Evolutionary conservation across 2,888 invertebrate species (phyloP).

Genomic region (Clunio marinus): DNA sequence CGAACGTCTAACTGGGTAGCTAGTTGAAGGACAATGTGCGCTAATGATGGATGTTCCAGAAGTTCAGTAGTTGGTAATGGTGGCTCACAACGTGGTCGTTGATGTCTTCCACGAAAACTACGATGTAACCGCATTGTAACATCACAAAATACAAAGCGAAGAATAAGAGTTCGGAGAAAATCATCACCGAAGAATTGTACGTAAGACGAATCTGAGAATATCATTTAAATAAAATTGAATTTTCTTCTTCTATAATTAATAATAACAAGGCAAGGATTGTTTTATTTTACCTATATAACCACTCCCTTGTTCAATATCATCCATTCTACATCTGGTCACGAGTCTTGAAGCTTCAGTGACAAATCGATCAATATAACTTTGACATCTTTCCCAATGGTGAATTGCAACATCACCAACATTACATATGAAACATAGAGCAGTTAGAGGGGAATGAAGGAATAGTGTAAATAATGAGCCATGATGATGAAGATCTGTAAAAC

Average conservation of each 20-base stretch:
- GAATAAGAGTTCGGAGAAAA: slow-evolving; percentile 80
- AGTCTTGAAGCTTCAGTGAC: slow-evolving; percentile 82
- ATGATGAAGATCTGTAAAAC: slow-evolving; percentile 66
- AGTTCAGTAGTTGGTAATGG: slow-evolving; percentile 81
- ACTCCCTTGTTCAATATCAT: slow-evolving; percentile 57
- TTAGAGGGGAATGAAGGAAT: slow-evolving; percentile 90
- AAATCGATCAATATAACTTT: slow-evolving; percentile 81
- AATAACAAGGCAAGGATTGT: too few relatives aligned
- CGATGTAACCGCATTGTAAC: slow-evolving; percentile 84
- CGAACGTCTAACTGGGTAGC: slow-evolving; percentile 80
- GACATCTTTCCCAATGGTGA: slow-evolving; percentile 86
- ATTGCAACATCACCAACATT: slow-evolving; percentile 81
- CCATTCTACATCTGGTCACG: slow-evolving; percentile 75
- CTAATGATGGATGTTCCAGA: slow-evolving; percentile 75
- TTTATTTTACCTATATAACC: slow-evolving; percentile 50
- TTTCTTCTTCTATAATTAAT: too few relatives aligned
- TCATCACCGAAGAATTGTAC: slow-evolving; percentile 92
- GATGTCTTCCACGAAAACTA: slow-evolving; percentile 76
- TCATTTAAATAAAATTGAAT: neutral
- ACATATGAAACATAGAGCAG: slow-evolving; percentile 87
- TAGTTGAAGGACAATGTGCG: slow-evolving; percentile 75
- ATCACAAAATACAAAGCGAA: slow-evolving; percentile 92
- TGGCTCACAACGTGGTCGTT: slow-evolving; percentile 81
- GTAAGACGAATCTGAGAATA: slow-evolving; percentile 59
- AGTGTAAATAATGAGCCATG: slow-evolving; percentile 91